Conservation (phyloP, 2,888 invertebrate species). For the Caenorhabditis uteleia region DNA sequence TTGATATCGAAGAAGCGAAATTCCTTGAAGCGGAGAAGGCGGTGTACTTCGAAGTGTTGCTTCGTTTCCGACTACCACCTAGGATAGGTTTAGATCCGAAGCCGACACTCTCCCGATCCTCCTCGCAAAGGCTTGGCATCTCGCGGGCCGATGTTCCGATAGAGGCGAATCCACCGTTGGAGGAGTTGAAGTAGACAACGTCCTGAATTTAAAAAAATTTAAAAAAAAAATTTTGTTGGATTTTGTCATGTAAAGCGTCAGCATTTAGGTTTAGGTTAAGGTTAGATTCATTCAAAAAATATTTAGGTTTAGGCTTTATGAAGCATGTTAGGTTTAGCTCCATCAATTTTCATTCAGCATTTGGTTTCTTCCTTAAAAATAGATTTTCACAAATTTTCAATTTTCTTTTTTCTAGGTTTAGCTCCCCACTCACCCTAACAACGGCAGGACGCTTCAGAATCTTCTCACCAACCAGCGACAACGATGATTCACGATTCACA, state of each 20-base stretch:
- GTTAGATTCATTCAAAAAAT: too few relatives aligned
- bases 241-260: too few relatives aligned
- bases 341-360: too few relatives aligned
- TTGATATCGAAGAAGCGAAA: conserved; percentile 28
- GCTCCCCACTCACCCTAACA: not conserved
- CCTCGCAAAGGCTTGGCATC: conserved; percentile 42
- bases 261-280: too few relatives aligned
- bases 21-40: conserved; percentile 28
- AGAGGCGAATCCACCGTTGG: conserved; percentile 41
- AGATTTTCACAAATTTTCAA: too few relatives aligned
- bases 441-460: conserved; percentile 27
- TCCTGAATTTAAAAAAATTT: conserved; percentile 7
- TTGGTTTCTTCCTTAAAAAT: too few relatives aligned
- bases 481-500: conserved; percentile 50
- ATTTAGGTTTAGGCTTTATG: too few relatives aligned
- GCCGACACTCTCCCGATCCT: conserved; percentile 20
- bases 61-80: conserved; percentile 13
- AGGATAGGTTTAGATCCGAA: not conserved
- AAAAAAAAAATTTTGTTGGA: not conserved
- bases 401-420: not conserved
- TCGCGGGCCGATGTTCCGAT: conserved; percentile 37
- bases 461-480: conserved; percentile 41
- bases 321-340: too few relatives aligned
- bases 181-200: conserved; percentile 8
- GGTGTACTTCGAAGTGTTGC: too few relatives aligned